A percentile compares a stretch with the other conserved stretches of the same genome.
These are phyloP conservation scores for Phainopepla nitens DNA, from an alignment of 2,113 vertebrate species.

Conservation along the genomic window DNA sequence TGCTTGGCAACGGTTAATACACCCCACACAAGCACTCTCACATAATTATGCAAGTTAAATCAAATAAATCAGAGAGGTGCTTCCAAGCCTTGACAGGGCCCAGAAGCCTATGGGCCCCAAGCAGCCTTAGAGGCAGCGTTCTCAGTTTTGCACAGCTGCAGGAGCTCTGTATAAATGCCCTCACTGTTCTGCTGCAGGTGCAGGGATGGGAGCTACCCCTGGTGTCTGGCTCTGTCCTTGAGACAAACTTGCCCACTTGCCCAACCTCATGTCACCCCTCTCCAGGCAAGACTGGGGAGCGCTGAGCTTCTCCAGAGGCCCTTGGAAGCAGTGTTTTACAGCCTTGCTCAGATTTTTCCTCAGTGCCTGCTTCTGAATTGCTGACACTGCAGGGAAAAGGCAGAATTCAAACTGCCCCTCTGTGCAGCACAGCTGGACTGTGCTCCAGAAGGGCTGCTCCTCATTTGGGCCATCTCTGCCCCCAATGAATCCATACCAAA, in stretches of 20 bases:
- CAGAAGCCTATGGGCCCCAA: accelerated
- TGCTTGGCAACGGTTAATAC: background rate
- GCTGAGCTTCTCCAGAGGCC: background rate
- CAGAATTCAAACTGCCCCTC: background rate
- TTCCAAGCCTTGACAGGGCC: background rate
- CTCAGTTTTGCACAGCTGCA: background rate
- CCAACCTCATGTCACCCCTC: background rate
- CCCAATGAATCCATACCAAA: accelerated
- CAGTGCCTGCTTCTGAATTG: background rate
- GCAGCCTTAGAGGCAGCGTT: background rate
- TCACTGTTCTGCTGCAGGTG: background rate
- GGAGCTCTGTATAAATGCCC: background rate
- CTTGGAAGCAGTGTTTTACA: background rate
- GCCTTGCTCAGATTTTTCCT: background rate
- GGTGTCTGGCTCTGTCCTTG: background rate
- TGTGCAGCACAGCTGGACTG: background rate
- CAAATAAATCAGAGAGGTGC: background rate
- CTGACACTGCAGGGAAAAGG: background rate
- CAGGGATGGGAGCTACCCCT: background rate
- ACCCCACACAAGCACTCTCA: background rate
- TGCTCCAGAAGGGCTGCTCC: background rate
- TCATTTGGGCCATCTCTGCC: accelerated
- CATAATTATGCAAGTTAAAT: background rate
- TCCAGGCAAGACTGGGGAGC: background rate
- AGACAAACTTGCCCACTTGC: background rate